phyloP scores from a whole-genome alignment of 2,888 invertebrate species.

The Fragum whitleyi region DNA sequence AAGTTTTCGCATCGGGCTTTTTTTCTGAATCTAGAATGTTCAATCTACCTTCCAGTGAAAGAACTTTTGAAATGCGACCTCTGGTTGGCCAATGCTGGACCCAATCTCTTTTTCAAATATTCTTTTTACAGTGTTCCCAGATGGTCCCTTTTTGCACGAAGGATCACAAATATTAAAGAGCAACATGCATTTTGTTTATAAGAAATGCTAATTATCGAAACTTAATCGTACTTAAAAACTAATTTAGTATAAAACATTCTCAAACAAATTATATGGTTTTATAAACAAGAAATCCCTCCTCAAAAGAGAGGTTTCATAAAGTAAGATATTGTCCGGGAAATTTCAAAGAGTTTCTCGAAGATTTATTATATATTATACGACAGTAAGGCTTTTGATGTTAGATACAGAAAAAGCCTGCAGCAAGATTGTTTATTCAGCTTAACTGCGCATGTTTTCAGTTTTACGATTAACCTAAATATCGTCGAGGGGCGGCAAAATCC shows the following conservation, averaged over 20 bases:
- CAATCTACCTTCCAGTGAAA: no score
- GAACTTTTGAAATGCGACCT: no score
- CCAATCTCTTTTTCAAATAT: no score
- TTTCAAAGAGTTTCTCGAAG: neutral
- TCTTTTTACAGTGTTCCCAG: no score
- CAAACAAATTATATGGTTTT: neutral
- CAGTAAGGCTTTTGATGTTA: constrained; percentile 6
- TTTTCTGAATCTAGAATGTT: no score
- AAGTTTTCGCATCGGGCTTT: no score
- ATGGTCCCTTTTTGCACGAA: no score
- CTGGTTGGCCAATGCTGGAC: no score
- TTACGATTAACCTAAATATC: neutral
- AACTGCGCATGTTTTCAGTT: constrained; percentile 4
- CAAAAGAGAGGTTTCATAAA: neutral
- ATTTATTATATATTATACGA: constrained; percentile 6
- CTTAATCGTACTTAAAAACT: neutral
- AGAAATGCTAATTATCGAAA: neutral
- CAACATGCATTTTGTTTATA: no score
- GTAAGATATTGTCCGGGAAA: neutral
- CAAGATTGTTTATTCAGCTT: neutral
- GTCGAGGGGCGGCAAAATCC: no score
- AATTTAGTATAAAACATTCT: neutral
- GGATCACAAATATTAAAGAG: no score
- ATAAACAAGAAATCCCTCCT: neutral
- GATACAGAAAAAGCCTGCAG: constrained; percentile 6